phyloP scores from a whole-genome alignment of 2,888 invertebrate species.

The Andrena bucephala region DNA sequence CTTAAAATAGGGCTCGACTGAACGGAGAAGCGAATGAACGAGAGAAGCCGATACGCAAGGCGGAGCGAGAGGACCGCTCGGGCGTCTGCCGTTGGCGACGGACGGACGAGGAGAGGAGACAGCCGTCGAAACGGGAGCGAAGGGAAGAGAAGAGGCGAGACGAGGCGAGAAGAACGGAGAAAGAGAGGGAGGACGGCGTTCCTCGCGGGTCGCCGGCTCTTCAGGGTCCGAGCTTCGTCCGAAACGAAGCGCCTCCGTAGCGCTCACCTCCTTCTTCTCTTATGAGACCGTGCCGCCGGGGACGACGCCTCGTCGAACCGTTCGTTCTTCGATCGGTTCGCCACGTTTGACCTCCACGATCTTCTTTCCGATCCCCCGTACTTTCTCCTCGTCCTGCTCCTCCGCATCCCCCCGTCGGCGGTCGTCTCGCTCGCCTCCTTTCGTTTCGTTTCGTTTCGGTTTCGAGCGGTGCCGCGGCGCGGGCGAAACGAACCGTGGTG shows the following conservation, averaged over 20 bases:
- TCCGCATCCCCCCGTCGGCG: neutral
- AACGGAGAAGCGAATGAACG: constrained; percentile 63
- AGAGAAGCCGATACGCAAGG: constrained; percentile 60
- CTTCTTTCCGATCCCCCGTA: neutral
- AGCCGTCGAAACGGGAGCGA: constrained; percentile 65
- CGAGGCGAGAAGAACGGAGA: constrained; percentile 62
- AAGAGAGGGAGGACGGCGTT: constrained; percentile 69
- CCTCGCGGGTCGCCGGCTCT: constrained; percentile 82
- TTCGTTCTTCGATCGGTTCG: constrained; percentile 61
- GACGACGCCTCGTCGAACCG: constrained; percentile 60
- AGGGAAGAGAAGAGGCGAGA: constrained; percentile 65
- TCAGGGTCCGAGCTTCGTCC: constrained; percentile 81
- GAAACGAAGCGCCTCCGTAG: constrained; percentile 78
- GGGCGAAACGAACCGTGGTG: constrained; percentile 34
- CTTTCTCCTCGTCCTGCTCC: neutral
- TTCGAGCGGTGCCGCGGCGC: constrained; percentile 28
- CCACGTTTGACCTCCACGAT: constrained; percentile 45
- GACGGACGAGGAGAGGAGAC: constrained; percentile 37
- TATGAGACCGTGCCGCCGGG: constrained; percentile 69
- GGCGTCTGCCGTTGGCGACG: constrained; percentile 9
- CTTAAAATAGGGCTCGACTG: constrained; percentile 84
- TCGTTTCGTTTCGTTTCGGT: constrained; percentile 2
- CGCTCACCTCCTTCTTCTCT: constrained; percentile 74
- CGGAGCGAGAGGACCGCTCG: constrained; percentile 25
- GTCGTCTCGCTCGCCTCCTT: neutral